Conservation (phyloP, 2,113 vertebrate species). For the Tychaedon coryphoeus region DNA sequence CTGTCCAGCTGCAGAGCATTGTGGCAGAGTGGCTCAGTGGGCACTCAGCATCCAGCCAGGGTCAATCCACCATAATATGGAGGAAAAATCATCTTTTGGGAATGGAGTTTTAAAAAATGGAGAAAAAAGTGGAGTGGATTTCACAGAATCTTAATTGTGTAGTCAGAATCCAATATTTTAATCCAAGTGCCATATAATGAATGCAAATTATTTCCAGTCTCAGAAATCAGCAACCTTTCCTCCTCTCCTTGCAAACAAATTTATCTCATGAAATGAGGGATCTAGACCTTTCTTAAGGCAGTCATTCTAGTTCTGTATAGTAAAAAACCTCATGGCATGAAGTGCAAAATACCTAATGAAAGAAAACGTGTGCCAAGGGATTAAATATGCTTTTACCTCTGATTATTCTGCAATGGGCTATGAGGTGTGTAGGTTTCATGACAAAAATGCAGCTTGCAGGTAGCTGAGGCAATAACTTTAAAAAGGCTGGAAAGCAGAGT, state of each 20-base stretch:
- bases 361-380: not conserved
- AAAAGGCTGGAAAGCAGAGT: not conserved
- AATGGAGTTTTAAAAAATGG: not conserved
- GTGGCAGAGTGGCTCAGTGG: not conserved
- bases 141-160: not conserved
- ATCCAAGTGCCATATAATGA: not conserved
- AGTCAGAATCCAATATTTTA: not conserved
- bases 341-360: not conserved
- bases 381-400: not conserved
- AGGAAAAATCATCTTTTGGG: not conserved
- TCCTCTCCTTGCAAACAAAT: not conserved
- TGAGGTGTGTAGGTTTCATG: not conserved
- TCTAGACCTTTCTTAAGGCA: not conserved
- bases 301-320: not conserved
- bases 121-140: not conserved
- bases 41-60: not conserved
- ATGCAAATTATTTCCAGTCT: not conserved
- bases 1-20: accelerated
- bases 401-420: not conserved
- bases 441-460: not conserved
- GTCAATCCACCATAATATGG: not conserved
- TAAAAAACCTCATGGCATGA: not conserved
- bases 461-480: not conserved
- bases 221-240: not conserved
- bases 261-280: not conserved